Evolutionary conservation across 1,140 invertebrate species (phyloP).

Genomic region (Drosophila prosaltans): DNA sequence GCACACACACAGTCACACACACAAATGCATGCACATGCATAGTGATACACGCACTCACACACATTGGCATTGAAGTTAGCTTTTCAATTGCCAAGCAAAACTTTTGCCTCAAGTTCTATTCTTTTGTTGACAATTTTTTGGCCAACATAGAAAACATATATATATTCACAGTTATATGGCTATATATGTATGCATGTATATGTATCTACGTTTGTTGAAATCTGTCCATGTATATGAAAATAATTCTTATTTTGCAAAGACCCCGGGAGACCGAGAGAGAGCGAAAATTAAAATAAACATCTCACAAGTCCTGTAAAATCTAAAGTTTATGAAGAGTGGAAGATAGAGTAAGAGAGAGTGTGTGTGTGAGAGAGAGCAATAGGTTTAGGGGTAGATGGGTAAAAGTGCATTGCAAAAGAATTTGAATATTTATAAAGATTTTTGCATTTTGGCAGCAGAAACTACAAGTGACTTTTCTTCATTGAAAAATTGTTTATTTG

Average conservation of each 20-base stretch:
- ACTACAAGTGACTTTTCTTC: conserved; percentile 56
- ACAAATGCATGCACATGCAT: not conserved
- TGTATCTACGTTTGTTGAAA: conserved; percentile 2
- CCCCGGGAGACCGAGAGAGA: conserved; percentile 29
- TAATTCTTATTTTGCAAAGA: conserved; percentile 28
- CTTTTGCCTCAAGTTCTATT: conserved; percentile 65
- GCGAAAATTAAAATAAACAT: conserved; percentile 78
- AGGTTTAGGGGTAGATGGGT: conserved; percentile 24
- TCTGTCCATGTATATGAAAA: conserved; percentile 38
- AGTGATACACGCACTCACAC: not conserved
- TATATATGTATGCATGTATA: not conserved
- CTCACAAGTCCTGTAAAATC: conserved; percentile 49
- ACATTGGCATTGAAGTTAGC: conserved; percentile 43
- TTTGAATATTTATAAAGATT: conserved; percentile 82
- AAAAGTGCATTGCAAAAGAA: conserved; percentile 42
- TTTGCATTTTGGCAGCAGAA: conserved; percentile 65
- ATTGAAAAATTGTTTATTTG: conserved; percentile 81
- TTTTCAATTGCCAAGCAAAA: conserved; percentile 77
- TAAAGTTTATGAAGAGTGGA: conserved; percentile 48
- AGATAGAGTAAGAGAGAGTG: not conserved
- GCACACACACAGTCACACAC: conserved; percentile 13
- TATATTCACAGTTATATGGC: not conserved
- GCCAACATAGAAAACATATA: not conserved
- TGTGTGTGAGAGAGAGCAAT: not conserved
- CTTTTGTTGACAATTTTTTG: conserved; percentile 55